Conservation (phyloP, 1,140 invertebrate genomes). For the Leptoteleia sp. region DNA sequence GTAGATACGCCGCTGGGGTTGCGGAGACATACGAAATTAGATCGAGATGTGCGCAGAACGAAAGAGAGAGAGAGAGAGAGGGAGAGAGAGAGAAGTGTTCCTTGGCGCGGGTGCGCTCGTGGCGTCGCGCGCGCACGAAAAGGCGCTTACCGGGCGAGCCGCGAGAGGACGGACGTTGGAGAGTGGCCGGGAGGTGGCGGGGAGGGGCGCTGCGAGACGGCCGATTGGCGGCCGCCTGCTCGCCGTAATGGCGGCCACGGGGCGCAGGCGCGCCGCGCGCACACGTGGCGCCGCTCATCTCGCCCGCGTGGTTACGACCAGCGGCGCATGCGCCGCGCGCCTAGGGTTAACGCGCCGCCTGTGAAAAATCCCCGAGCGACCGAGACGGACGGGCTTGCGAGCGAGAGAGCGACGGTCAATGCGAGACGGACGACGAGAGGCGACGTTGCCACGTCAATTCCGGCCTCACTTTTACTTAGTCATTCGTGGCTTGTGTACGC, state of each 20-base stretch:
- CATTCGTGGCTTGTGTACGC: slow-evolving; percentile 38
- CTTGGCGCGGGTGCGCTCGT: neutral
- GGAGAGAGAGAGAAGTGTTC: no score
- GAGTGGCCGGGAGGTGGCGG: slow-evolving; percentile 26
- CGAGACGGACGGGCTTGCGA: slow-evolving; percentile 4
- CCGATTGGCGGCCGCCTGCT: slow-evolving; percentile 14
- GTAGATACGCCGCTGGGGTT: no score
- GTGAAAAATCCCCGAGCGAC: slow-evolving; percentile 36
- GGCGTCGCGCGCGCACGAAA: slow-evolving; percentile 14
- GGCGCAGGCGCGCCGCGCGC: slow-evolving; percentile 23
- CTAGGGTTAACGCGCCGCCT: slow-evolving; percentile 53
- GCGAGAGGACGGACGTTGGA: slow-evolving; percentile 43
- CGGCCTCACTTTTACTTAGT: slow-evolving; percentile 52
- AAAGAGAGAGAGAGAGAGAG: no score
- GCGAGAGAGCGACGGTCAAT: neutral
- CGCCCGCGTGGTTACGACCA: slow-evolving; percentile 49
- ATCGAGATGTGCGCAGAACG: no score
- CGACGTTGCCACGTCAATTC: slow-evolving; percentile 40
- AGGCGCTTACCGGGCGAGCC: slow-evolving; percentile 3
- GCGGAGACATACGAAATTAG: no score
- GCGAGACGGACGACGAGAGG: slow-evolving; percentile 16
- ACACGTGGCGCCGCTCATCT: slow-evolving; percentile 49
- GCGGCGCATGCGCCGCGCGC: slow-evolving; percentile 55
- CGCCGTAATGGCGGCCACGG: slow-evolving; percentile 19
- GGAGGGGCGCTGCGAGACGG: slow-evolving; percentile 17